phyloP scores from a whole-genome alignment of 1,140 invertebrate genomes.

The Atta colombica region DNA sequence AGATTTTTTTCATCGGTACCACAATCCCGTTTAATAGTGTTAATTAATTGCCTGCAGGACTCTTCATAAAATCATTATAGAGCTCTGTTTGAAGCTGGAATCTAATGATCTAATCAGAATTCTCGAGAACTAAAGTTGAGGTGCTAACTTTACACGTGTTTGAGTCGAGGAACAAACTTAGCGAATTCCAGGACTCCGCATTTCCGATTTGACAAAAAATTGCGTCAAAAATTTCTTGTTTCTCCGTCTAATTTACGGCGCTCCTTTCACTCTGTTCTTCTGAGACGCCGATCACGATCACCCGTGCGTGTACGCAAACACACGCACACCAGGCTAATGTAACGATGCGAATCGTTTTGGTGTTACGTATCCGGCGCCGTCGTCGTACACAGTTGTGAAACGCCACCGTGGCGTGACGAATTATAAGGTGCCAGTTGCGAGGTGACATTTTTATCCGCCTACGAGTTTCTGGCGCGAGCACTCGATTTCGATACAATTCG shows the following conservation, averaged over 20 bases:
- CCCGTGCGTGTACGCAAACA: constrained; percentile 12
- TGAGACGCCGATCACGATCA: constrained; percentile 58
- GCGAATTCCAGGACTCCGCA: background rate
- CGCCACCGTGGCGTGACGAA: constrained; percentile 57
- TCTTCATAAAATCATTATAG: no score
- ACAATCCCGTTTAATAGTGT: background rate
- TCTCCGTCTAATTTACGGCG: constrained; percentile 56
- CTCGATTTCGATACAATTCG: constrained; percentile 46
- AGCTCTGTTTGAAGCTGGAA: no score
- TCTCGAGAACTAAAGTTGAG: no score
- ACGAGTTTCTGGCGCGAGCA: constrained; percentile 44
- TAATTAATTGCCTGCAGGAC: no score
- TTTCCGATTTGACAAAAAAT: constrained; percentile 16
- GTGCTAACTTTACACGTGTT: no score
- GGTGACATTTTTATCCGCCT: constrained; percentile 70
- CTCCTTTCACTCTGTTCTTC: constrained; percentile 72
- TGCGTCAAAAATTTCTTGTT: background rate
- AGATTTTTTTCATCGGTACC: background rate
- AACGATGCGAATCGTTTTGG: constrained; percentile 54
- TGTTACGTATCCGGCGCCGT: constrained; percentile 62
- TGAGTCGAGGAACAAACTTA: background rate
- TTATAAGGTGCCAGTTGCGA: constrained; percentile 61
- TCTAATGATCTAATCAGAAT: no score
- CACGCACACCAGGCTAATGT: background rate
- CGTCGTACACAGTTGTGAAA: constrained; percentile 64